Base-by-base conservation (phyloP, 2,113 vertebrate species). In the Xerus inauris region DNA sequence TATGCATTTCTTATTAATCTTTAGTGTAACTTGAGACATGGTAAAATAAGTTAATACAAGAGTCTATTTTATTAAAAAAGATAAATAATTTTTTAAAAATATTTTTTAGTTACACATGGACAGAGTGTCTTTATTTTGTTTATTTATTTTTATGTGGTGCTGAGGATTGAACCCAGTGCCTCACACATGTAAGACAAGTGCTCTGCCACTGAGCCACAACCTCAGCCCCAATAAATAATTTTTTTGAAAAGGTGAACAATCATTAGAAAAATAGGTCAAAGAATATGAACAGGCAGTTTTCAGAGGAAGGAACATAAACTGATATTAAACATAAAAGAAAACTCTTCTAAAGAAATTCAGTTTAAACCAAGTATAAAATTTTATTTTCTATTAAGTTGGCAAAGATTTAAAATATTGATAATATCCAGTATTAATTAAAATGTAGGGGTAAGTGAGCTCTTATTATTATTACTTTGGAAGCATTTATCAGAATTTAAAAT, bases 41-140 rank as follows among this genome's bases (percentile, higher is more conserved):
- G 69, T 71, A 77, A 71, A 71, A 24, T 89, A 62, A 35, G 11
- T 81, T 71, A 54, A 30, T 89, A 64, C 13, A 77, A 83, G 71
- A 72, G 28, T 82, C 57, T 84, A 22, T 77, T 93, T 84, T 79
- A 71, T 69, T 79, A 69, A 84, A 49, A 51, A 65, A 40, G 71
- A 40, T 45, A 76, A 91, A 88, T 79, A 88, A 89, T 89, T 92
- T 94, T 75, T 86, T 89, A n/a, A n/a, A n/a, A n/a, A n/a, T n/a
- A n/a, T n/a, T n/a, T n/a, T n/a, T n/a, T n/a, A n/a, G n/a, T n/a
- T n/a, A n/a, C n/a, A n/a, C n/a, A n/a, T n/a, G n/a, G n/a, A n/a
- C n/a, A n/a, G n/a, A n/a, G n/a, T n/a, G n/a, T n/a, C n/a, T n/a
- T n/a, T n/a, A n/a, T n/a, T n/a, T n/a, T n/a, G n/a, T n/a, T n/a